Evolutionary conservation across 2,797 vertebrate species (phyloP).

Genomic region (Acanthurus lineatus): DNA sequence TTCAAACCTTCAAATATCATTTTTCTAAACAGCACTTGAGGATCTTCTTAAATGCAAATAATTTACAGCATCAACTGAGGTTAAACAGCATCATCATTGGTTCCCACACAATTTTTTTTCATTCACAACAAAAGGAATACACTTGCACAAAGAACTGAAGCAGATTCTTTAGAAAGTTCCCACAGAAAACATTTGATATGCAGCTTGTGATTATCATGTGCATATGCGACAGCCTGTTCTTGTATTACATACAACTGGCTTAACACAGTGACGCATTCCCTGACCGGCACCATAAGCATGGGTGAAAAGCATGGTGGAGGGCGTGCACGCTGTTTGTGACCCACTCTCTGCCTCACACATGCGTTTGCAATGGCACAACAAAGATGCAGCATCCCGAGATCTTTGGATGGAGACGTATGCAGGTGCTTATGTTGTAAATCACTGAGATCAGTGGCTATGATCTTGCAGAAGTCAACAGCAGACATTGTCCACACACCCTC

Average conservation of each 20-base stretch:
- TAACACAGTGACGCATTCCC: slow-evolving; percentile 71
- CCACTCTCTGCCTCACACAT: slow-evolving; percentile 67
- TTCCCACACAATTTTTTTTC: slow-evolving; percentile 52
- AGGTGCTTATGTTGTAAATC: slow-evolving; percentile 58
- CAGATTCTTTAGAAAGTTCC: slow-evolving; percentile 66
- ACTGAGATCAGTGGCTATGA: slow-evolving; percentile 37
- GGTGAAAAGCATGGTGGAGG: slow-evolving; percentile 67
- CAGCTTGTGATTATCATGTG: slow-evolving; percentile 77
- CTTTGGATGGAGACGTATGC: slow-evolving; percentile 74
- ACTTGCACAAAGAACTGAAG: slow-evolving; percentile 74
- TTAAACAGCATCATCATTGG: slow-evolving; percentile 60
- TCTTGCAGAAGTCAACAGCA: slow-evolving; percentile 44
- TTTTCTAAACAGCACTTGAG: slow-evolving; percentile 79
- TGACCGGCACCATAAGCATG: slow-evolving; percentile 71
- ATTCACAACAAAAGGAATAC: slow-evolving; percentile 64
- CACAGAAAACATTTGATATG: slow-evolving; percentile 70
- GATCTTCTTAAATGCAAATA: slow-evolving; percentile 68
- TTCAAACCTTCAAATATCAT: slow-evolving; percentile 55
- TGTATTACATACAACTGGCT: slow-evolving; percentile 50
- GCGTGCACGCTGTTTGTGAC: slow-evolving; percentile 31
- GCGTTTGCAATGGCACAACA: slow-evolving; percentile 74
- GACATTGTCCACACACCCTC: slow-evolving; percentile 35
- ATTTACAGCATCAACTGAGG: slow-evolving; percentile 63
- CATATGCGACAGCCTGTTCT: slow-evolving; percentile 57
- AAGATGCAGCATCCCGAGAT: slow-evolving; percentile 76